Conservation (phyloP, 2,797 vertebrate species). For the Pseudochirops corinnae region DNA sequence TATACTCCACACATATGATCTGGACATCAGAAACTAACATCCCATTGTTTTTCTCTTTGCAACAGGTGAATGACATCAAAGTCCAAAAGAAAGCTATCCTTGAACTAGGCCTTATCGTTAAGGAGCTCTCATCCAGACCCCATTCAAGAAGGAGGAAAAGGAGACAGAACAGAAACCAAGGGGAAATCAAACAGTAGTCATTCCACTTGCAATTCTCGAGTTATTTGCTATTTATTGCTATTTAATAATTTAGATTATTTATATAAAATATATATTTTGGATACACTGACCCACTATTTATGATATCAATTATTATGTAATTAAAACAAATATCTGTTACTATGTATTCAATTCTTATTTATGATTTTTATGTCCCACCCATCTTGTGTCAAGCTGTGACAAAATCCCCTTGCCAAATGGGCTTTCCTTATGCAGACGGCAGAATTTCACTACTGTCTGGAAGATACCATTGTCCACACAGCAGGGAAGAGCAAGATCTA, state of each 20-base stretch:
- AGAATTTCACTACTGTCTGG: not conserved
- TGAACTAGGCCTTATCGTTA: conserved; percentile 80
- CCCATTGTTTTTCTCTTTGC: conserved; percentile 35
- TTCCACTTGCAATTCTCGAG: conserved; percentile 51
- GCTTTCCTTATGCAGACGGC: not conserved
- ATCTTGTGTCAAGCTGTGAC: not conserved
- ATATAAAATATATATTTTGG: conserved; percentile 78
- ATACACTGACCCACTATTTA: conserved; percentile 82
- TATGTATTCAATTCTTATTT: conserved; percentile 81
- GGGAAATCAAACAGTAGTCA: conserved; percentile 64
- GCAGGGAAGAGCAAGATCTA: conserved; percentile 56
- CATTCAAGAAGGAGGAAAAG: conserved; percentile 77
- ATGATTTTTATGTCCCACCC: conserved; percentile 67
- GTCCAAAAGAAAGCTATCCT: conserved; percentile 83
- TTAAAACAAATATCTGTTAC: conserved; percentile 73
- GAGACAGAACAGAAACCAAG: conserved; percentile 71
- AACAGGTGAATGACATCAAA: conserved; percentile 81
- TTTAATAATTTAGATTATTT: conserved; percentile 88
- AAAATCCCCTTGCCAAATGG: not conserved
- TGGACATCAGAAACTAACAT: conserved; percentile 41
- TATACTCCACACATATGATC: not conserved
- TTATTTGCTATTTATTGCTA: conserved; percentile 88
- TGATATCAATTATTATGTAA: conserved; percentile 75
- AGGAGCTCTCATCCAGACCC: conserved; percentile 7
- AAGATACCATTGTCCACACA: not conserved